Conservation (phyloP, 1,140 invertebrate species). For the Drosophila triauraria region DNA sequence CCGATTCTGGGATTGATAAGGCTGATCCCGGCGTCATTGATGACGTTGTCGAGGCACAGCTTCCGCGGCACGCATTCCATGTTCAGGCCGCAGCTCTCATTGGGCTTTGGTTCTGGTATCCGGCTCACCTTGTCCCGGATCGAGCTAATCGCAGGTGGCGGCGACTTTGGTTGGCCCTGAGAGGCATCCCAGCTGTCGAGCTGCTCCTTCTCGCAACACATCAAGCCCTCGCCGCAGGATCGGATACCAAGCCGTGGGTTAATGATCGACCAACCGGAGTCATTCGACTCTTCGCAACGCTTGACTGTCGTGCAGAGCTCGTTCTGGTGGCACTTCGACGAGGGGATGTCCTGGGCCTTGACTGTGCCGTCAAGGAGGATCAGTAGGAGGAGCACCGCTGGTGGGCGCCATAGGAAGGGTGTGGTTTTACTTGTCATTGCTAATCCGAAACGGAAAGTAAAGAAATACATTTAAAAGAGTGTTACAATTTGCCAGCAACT, state of each 20-base stretch:
- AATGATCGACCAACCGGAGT: slow-evolving; percentile 48
- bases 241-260: slow-evolving; percentile 34
- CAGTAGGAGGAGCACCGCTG: slow-evolving; percentile 19
- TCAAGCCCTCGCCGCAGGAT: slow-evolving; percentile 27
- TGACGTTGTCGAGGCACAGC: slow-evolving; percentile 54
- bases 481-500: too few relatives aligned
- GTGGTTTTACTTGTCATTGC: not conserved
- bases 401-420: not conserved
- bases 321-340: slow-evolving; percentile 17
- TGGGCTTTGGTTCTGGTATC: slow-evolving; percentile 25
- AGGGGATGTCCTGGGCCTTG: slow-evolving; percentile 17
- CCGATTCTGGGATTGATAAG: slow-evolving; percentile 63
- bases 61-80: slow-evolving; percentile 66
- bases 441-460: too few relatives aligned
- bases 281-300: slow-evolving; percentile 53
- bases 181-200: slow-evolving; percentile 55
- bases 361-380: not conserved
- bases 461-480: too few relatives aligned
- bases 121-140: slow-evolving; percentile 4
- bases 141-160: fast-evolving
- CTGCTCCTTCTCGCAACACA: slow-evolving; percentile 63
- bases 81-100: slow-evolving; percentile 61
- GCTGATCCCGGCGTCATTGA: slow-evolving; percentile 52
- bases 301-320: slow-evolving; percentile 56
- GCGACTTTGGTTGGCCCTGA: not conserved